These are phyloP conservation scores for Drosophila dives DNA, from an alignment of 2,888 invertebrate genomes.

Conservation along the genomic window DNA sequence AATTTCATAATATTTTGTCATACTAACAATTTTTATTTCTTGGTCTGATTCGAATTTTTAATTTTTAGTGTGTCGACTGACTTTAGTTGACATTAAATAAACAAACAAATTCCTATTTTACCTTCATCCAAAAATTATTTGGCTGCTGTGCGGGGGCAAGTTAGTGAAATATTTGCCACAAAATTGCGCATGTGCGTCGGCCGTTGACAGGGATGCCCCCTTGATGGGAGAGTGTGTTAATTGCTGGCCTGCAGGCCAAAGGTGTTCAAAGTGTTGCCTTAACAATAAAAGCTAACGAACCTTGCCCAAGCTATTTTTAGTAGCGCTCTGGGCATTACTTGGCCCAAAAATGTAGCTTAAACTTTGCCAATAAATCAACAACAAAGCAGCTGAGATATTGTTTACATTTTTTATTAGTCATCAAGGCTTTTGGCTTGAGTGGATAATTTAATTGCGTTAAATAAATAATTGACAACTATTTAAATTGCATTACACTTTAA, in stretches of 20 bases:
- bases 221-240: constrained; percentile 43
- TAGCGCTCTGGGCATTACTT: constrained; percentile 33
- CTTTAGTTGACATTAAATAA: neutral
- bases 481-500: constrained; percentile 40
- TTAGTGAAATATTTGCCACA: constrained; percentile 10
- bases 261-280: constrained; percentile 20
- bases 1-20: no score
- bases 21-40: neutral
- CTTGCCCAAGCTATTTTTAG: constrained; percentile 33
- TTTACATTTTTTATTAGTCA: constrained; percentile 48
- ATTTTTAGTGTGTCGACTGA: neutral
- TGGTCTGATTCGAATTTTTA: neutral
- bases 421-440: constrained; percentile 18
- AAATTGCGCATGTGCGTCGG: constrained; percentile 10
- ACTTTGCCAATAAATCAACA: constrained; percentile 57
- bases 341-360: constrained; percentile 21
- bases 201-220: constrained; percentile 13
- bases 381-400: constrained; percentile 35
- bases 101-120: neutral
- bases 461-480: constrained; percentile 65
- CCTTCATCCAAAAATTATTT: neutral
- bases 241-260: constrained; percentile 34
- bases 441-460: constrained; percentile 20
- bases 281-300: constrained; percentile 53
- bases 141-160: neutral